phyloP scores from a whole-genome alignment of 2,113 vertebrate genomes.

The Tapirus terrestris region DNA sequence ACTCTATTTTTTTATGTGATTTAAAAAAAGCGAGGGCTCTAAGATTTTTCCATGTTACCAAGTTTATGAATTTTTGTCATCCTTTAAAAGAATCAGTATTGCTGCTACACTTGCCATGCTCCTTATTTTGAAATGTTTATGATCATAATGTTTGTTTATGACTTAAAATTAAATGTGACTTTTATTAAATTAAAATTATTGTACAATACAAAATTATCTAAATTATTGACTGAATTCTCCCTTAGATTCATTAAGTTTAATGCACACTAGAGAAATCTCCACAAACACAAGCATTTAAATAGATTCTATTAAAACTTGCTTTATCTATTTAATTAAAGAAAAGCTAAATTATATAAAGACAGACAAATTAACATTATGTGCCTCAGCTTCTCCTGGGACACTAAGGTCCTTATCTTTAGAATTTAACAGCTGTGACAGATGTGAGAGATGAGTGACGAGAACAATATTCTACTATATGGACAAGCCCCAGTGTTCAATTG shows the following conservation, averaged over 20 bases:
- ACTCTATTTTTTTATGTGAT: neutral
- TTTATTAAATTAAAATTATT: conserved; percentile 35
- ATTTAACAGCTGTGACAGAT: neutral
- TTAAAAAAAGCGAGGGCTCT: neutral
- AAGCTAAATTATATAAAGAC: conserved; percentile 51
- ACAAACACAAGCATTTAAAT: conserved; percentile 13
- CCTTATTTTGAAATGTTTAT: neutral
- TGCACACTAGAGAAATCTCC: neutral
- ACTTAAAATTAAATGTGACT: conserved; percentile 28
- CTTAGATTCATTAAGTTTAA: neutral
- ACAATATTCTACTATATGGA: conserved; percentile 26
- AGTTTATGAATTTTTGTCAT: neutral
- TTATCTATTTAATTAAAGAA: conserved; percentile 77
- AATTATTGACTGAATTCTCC: neutral
- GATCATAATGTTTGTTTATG: neutral
- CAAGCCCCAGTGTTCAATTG: conserved; percentile 60
- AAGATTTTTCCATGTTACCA: neutral
- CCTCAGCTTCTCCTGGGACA: conserved; percentile 54
- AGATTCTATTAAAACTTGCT: conserved; percentile 65
- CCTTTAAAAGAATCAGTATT: neutral
- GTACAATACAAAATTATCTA: neutral
- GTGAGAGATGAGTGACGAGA: conserved; percentile 37
- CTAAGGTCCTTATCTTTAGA: conserved; percentile 63
- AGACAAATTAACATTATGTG: conserved; percentile 70
- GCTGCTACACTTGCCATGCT: neutral